Conservation (phyloP, 2,888 invertebrate species). For the Candidula unifasciata region DNA sequence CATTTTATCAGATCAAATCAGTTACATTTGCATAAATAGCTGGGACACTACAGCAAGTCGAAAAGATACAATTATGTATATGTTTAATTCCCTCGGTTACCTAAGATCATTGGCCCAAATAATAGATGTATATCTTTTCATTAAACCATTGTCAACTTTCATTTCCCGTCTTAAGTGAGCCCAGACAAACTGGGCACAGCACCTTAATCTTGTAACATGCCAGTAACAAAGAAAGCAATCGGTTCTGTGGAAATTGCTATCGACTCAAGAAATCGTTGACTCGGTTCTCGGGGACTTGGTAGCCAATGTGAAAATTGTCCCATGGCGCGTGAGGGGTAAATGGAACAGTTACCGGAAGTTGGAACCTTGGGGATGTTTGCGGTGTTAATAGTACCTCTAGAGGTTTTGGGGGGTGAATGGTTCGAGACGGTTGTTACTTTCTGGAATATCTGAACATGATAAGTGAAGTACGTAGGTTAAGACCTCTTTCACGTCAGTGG, state of each 20-base stretch:
- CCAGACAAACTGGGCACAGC: background rate
- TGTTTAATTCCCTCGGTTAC: background rate
- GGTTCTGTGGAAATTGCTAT: slow-evolving; percentile 36
- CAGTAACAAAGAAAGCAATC: background rate
- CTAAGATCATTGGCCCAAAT: no score
- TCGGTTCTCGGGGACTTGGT: background rate
- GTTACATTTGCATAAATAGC: no score
- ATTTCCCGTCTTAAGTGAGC: background rate
- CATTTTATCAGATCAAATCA: no score
- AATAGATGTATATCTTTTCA: background rate
- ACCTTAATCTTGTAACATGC: background rate
- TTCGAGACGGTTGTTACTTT: no score
- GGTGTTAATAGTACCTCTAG: no score
- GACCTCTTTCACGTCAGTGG: no score
- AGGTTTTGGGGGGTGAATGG: background rate
- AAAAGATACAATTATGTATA: no score
- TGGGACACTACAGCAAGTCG: no score
- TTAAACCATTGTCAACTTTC: background rate
- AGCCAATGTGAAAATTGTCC: background rate
- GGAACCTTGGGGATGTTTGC: background rate
- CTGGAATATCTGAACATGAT: no score
- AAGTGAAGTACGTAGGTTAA: no score
- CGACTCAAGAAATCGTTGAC: slow-evolving; percentile 23
- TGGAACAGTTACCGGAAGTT: background rate
- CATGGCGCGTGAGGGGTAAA: background rate